Conservation (phyloP, 2,888 invertebrate genomes). For the Drosophila quinaria region DNA sequence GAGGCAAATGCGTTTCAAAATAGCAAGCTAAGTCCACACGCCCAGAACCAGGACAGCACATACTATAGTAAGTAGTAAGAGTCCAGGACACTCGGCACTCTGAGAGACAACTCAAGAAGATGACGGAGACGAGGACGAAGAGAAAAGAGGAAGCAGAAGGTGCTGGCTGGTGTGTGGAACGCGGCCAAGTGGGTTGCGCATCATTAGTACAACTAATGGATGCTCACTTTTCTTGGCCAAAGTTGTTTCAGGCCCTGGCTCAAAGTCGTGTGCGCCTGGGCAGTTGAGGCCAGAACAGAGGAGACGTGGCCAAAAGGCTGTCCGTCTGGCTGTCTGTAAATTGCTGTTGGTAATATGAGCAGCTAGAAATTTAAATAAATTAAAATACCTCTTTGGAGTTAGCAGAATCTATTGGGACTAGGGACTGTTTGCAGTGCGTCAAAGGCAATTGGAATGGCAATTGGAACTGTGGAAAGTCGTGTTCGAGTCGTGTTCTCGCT, state of each 20-base stretch:
- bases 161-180: slow-evolving; percentile 62
- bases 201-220: slow-evolving; percentile 84
- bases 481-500: slow-evolving; percentile 73
- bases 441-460: slow-evolving; percentile 16
- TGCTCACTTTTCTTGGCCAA: slow-evolving; percentile 78
- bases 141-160: not conserved
- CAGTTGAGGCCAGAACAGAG: slow-evolving; percentile 6
- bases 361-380: slow-evolving; percentile 78
- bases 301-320: slow-evolving; percentile 24
- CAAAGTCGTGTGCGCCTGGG: slow-evolving; percentile 59
- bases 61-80: slow-evolving; percentile 3
- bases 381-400: slow-evolving; percentile 70
- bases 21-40: slow-evolving; percentile 55
- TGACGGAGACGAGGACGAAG: not conserved
- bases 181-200: slow-evolving; percentile 77
- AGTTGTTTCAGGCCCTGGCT: slow-evolving; percentile 24
- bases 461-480: slow-evolving; percentile 38
- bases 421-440: slow-evolving; percentile 46
- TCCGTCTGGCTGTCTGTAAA: slow-evolving; percentile 54
- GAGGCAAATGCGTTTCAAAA: slow-evolving; percentile 70
- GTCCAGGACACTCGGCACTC: slow-evolving; percentile 25
- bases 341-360: slow-evolving; percentile 76
- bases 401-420: slow-evolving; percentile 23
- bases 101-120: slow-evolving; percentile 20
- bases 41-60: slow-evolving; percentile 36